Evolutionary conservation across 2,888 invertebrate genomes (phyloP).

Genomic region (Cantharis lateralis): DNA sequence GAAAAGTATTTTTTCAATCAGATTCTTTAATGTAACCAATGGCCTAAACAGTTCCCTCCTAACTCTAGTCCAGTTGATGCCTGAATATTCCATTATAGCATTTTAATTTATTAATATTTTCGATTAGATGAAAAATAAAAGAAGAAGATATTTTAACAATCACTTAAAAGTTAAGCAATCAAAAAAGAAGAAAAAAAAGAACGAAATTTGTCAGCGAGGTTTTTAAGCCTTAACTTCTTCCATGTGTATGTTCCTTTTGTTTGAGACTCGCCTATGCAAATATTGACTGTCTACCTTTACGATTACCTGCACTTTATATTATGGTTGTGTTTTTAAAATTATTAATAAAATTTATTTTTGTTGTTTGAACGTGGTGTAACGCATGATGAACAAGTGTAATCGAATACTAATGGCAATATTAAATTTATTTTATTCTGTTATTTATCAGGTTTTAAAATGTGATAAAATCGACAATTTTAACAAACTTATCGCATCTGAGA

Average conservation of each 20-base stretch:
- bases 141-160: slow-evolving; percentile 35
- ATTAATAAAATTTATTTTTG: slow-evolving; percentile 38
- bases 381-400: slow-evolving; percentile 29
- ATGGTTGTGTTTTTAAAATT: slow-evolving; percentile 46
- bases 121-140: slow-evolving; percentile 12
- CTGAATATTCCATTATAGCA: slow-evolving; percentile 44
- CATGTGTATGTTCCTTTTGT: slow-evolving; percentile 43
- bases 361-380: slow-evolving; percentile 33
- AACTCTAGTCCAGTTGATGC: slow-evolving; percentile 55
- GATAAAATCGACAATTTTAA: slow-evolving; percentile 53
- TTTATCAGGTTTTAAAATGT: slow-evolving; percentile 44
- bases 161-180: slow-evolving; percentile 32
- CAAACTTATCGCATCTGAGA: slow-evolving; percentile 44
- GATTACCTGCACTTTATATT: slow-evolving; percentile 43
- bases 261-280: slow-evolving; percentile 36
- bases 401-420: slow-evolving; percentile 46
- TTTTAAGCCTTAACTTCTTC: slow-evolving; percentile 40
- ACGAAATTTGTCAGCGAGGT: slow-evolving; percentile 24
- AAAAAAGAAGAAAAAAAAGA: slow-evolving; percentile 11
- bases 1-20: slow-evolving; percentile 32
- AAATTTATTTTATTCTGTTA: slow-evolving; percentile 35
- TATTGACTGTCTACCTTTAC: slow-evolving; percentile 37
- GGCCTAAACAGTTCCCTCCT: slow-evolving; percentile 59
- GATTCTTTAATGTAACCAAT: slow-evolving; percentile 41
- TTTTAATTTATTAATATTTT: slow-evolving; percentile 36